phyloP scores from a whole-genome alignment of 2,888 invertebrate species.

The Panorpa germanica region DNA sequence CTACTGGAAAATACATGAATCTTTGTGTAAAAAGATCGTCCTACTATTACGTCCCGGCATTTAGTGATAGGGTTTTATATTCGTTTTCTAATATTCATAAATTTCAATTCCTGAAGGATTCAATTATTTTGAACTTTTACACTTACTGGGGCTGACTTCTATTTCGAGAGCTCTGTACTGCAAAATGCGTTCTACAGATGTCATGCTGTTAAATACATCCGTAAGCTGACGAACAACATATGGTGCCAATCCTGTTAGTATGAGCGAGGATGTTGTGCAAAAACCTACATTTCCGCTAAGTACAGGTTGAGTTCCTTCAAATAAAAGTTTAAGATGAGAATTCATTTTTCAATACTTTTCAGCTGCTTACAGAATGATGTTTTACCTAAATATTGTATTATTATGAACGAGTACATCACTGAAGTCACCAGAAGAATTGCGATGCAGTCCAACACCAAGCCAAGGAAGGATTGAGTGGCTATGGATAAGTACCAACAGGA shows the following conservation, averaged over 20 bases:
- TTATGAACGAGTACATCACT: slow-evolving; percentile 34
- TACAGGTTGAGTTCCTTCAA: no score
- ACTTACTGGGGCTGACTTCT: slow-evolving; percentile 36
- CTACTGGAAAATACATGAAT: no score
- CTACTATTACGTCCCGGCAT: no score
- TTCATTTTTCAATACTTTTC: no score
- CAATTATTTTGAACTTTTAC: no score
- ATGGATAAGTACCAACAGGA: slow-evolving; percentile 49
- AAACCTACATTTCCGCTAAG: slow-evolving; percentile 47
- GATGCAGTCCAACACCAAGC: slow-evolving; percentile 45
- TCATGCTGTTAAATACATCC: slow-evolving; percentile 66
- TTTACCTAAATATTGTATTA: no score
- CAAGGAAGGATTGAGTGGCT: slow-evolving; percentile 42
- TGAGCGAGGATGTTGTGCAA: slow-evolving; percentile 52
- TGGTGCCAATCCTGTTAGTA: slow-evolving; percentile 49
- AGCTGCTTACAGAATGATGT: no score
- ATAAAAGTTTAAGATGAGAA: no score
- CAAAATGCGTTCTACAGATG: slow-evolving; percentile 63
- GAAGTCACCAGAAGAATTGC: slow-evolving; percentile 36
- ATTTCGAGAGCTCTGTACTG: slow-evolving; percentile 57
- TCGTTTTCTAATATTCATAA: no score
- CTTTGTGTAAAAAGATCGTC: no score
- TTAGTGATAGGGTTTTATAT: no score
- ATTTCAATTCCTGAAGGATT: no score
- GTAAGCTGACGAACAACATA: slow-evolving; percentile 79